Evolutionary conservation across 1,140 invertebrate species (phyloP).

Genomic region (Diploscapter pachys): DNA sequence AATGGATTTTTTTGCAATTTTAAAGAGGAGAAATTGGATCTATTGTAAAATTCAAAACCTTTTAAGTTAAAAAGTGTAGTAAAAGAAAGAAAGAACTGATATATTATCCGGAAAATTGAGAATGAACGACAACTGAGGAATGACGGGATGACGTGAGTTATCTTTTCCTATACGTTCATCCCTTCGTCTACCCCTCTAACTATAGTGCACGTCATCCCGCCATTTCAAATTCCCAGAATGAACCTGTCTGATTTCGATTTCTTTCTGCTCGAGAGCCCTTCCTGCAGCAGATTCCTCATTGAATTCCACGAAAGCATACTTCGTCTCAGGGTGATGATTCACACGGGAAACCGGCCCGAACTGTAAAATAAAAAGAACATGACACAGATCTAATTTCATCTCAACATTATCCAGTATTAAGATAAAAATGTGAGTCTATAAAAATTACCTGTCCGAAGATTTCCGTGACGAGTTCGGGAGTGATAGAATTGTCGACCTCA

Average conservation of each 20-base stretch:
- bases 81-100: too few species aligned
- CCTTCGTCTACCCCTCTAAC: too few species aligned
- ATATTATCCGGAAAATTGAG: too few species aligned
- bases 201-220: too few species aligned
- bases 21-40: too few species aligned
- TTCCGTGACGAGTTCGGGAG: not conserved
- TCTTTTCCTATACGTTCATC: too few species aligned
- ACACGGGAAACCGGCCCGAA: slow-evolving; percentile 17
- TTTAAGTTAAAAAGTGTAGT: too few species aligned
- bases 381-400: not conserved
- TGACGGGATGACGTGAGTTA: too few species aligned
- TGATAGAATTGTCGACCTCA: not conserved
- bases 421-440: not conserved
- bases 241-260: not conserved
- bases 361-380: not conserved
- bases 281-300: slow-evolving; percentile 17
- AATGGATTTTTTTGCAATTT: too few species aligned
- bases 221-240: too few species aligned
- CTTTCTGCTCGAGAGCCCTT: slow-evolving; percentile 13
- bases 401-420: slow-evolving; percentile 3
- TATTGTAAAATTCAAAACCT: too few species aligned
- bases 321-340: slow-evolving; percentile 2
- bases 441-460: not conserved
- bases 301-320: slow-evolving; percentile 24
- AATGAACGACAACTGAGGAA: too few species aligned